These are phyloP conservation scores for Bos taurus DNA, from an alignment of 2,113 vertebrate genomes.

Conservation along the genomic window ARS-UCD2.0 NC_037356.1:35140501-35141000, in stretches of 20 bases:
- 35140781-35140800: background rate
- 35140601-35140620: too few species aligned
- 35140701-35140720: background rate
- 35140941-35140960: conserved; percentile 26
- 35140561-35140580: too few species aligned
- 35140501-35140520: too few species aligned
- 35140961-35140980: conserved; percentile 56
- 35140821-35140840: background rate
- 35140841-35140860: background rate
- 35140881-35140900: background rate
- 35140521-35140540: too few species aligned
- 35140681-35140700: too few species aligned
- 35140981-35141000: conserved; percentile 15
- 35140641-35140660: too few species aligned
- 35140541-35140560: too few species aligned
- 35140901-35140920: conserved; percentile 41
- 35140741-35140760: background rate
- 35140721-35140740: conserved; percentile 18
- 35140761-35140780: background rate
- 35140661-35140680: too few species aligned
- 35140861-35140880: background rate
- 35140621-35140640: too few species aligned
- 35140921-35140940: background rate
- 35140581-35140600: too few species aligned
- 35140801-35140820: background rate